A percentile compares a stretch with the other conserved stretches of the same genome.
phyloP scores from a whole-genome alignment of 2,797 vertebrate genomes.

The Dicrostonyx torquatus region DNA sequence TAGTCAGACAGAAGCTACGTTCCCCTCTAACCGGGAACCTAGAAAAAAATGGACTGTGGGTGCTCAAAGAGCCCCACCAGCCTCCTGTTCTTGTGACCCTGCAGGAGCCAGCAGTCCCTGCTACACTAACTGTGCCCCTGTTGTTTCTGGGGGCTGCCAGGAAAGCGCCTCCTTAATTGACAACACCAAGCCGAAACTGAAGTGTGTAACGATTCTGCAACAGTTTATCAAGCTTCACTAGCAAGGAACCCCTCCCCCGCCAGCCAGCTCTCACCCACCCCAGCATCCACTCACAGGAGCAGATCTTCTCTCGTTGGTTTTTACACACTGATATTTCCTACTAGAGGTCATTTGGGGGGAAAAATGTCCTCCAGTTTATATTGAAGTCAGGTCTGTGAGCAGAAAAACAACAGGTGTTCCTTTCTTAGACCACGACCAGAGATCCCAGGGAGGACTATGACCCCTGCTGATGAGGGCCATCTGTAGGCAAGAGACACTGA shows the following conservation, averaged over 20 bases:
- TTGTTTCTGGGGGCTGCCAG: neutral
- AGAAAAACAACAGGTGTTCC: neutral
- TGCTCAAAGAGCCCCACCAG: neutral
- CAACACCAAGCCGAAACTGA: neutral
- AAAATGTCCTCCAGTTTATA: neutral
- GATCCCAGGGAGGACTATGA: neutral
- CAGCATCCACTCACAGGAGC: neutral
- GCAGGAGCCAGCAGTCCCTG: neutral
- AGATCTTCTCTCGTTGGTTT: neutral
- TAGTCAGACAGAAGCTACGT: neutral
- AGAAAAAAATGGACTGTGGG: neutral
- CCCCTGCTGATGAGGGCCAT: neutral
- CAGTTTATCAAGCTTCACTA: too few species aligned
- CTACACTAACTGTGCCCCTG: too few species aligned
- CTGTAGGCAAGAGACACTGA: neutral
- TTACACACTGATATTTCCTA: neutral
- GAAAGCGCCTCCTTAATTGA: neutral
- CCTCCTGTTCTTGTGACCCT: neutral
- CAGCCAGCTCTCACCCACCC: neutral
- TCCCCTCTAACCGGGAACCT: neutral
- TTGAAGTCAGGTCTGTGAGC: neutral
- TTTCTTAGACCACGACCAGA: neutral
- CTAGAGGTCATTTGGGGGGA: neutral
- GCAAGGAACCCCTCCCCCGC: too few species aligned
- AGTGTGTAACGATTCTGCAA: neutral